Conservation (phyloP, 2,797 vertebrate species). For the Bothrops alternatus region DNA sequence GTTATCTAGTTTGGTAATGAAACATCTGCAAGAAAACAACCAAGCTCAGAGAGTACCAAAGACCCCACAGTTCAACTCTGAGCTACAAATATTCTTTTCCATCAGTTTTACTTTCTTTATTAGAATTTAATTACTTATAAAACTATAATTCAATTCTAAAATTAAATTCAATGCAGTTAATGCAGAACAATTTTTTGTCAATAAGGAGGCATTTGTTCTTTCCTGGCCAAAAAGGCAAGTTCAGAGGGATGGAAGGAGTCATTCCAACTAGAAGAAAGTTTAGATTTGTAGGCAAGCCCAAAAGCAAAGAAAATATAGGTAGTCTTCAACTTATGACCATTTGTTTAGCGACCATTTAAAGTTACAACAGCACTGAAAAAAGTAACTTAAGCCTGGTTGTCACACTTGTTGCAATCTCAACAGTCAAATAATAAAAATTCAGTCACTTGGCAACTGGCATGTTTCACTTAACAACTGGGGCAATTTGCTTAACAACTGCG, state of each 20-base stretch:
- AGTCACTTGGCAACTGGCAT: not conserved
- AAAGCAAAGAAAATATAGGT: not conserved
- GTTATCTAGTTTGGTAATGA: not conserved
- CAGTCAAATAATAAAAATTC: not conserved
- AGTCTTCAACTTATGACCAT: not conserved
- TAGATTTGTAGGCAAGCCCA: not conserved
- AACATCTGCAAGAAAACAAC: not conserved
- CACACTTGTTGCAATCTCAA: not conserved
- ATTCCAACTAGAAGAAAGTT: not conserved
- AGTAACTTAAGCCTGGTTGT: not conserved
- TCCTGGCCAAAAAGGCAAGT: not conserved
- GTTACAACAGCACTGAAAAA: not conserved
- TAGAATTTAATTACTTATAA: not conserved
- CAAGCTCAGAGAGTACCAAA: not conserved
- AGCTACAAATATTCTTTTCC: not conserved
- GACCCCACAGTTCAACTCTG: not conserved
- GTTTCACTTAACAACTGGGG: no score
- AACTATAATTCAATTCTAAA: not conserved
- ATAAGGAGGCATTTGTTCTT: not conserved
- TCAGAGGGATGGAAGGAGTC: not conserved
- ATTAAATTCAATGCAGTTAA: not conserved
- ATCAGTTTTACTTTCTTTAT: not conserved
- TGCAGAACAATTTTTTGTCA: not conserved
- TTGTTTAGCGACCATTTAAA: not conserved
- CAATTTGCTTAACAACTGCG: not conserved